phyloP scores from a whole-genome alignment of 2,888 invertebrate species.

The Metallyticus violacea region DNA sequence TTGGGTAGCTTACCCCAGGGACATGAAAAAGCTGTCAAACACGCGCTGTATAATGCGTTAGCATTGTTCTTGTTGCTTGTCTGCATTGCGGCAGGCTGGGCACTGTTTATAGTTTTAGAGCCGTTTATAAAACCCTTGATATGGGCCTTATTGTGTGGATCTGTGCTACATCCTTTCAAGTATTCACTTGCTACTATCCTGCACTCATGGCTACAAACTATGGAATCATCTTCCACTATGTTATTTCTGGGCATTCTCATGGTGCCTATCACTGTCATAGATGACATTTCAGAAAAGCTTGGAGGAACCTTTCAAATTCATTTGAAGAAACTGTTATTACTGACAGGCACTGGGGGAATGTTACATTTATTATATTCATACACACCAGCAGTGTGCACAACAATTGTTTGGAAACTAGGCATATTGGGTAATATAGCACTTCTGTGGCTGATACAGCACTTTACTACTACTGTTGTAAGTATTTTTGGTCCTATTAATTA shows the following conservation, averaged over 20 bases:
- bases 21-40: constrained; percentile 85
- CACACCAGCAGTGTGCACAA: constrained; percentile 63
- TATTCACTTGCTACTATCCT: constrained; percentile 71
- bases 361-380: constrained; percentile 66
- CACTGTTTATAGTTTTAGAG: constrained; percentile 79
- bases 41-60: constrained; percentile 86
- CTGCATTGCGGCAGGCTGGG: constrained; percentile 67
- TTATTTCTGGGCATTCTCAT: constrained; percentile 58
- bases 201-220: constrained; percentile 72
- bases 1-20: constrained; percentile 65
- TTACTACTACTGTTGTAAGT: constrained; percentile 45
- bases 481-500: no score
- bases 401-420: constrained; percentile 54
- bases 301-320: constrained; percentile 69
- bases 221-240: constrained; percentile 66
- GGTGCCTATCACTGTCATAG: constrained; percentile 73
- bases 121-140: constrained; percentile 91
- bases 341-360: constrained; percentile 48
- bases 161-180: constrained; percentile 94
- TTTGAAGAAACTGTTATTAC: constrained; percentile 56
- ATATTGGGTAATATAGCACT: constrained; percentile 38
- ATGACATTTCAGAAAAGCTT: constrained; percentile 70
- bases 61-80: constrained; percentile 72
- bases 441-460: constrained; percentile 43
- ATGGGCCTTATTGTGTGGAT: constrained; percentile 96